phyloP scores from a whole-genome alignment of 2,888 invertebrate genomes.

The Matsumyia berberina region DNA sequence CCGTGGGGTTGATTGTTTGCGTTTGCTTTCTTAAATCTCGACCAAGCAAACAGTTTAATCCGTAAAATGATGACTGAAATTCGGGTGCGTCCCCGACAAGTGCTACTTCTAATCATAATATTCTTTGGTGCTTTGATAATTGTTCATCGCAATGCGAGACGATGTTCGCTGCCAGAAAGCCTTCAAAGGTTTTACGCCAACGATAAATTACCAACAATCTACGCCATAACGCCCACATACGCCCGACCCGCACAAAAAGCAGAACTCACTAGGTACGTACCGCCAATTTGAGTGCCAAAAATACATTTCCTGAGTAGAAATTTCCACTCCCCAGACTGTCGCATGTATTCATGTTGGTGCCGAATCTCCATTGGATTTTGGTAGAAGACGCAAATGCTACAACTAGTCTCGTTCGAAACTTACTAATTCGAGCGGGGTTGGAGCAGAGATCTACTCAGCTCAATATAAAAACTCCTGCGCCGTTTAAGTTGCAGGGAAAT shows the following conservation, averaged over 20 bases:
- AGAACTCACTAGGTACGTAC: constrained; percentile 91
- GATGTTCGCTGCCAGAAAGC: constrained; percentile 81
- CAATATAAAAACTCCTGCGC: constrained; percentile 88
- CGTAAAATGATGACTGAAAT: constrained; percentile 80
- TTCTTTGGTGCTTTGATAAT: constrained; percentile 81
- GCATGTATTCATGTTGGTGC: constrained; percentile 93
- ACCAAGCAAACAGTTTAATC: constrained; percentile 22
- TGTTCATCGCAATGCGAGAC: constrained; percentile 82
- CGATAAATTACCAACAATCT: constrained; percentile 88
- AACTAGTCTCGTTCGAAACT: constrained; percentile 87
- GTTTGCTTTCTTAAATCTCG: constrained; percentile 2
- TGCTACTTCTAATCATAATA: constrained; percentile 81
- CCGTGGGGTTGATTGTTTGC: not conserved
- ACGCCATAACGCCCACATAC: constrained; percentile 97
- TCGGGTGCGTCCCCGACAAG: constrained; percentile 82
- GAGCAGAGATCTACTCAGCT: constrained; percentile 86
- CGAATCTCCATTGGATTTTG: constrained; percentile 96
- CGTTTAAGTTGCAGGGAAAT: constrained; percentile 87
- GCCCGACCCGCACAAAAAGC: constrained; percentile 95
- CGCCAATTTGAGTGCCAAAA: not conserved
- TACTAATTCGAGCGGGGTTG: constrained; percentile 86
- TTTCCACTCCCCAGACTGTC: constrained; percentile 87
- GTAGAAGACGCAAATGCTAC: constrained; percentile 92
- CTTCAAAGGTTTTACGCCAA: constrained; percentile 80
- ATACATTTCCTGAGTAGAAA: not conserved